Conservation (phyloP, 1,140 invertebrate genomes). For the Chymomyza costata region DNA sequence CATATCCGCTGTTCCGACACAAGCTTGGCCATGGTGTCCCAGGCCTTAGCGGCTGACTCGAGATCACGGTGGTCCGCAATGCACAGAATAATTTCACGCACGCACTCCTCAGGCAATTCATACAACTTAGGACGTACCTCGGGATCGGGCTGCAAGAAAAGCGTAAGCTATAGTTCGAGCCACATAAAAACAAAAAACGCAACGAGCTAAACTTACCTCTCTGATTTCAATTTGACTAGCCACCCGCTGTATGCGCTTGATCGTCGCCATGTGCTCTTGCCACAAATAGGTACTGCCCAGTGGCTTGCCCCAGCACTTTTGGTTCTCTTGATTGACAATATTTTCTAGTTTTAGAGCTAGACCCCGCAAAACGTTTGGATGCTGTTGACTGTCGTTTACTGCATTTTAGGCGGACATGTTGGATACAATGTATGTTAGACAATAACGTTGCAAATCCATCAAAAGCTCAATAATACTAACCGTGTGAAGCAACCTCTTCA, state of each 20-base stretch:
- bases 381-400: constrained; percentile 92
- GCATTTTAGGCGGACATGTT: too few species aligned
- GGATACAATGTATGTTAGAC: too few species aligned
- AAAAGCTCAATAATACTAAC: constrained; percentile 75
- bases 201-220: constrained; percentile 77
- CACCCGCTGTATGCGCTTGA: constrained; percentile 88
- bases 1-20: constrained; percentile 93
- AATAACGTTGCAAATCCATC: too few species aligned
- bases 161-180: constrained; percentile 11
- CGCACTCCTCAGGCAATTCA: constrained; percentile 94
- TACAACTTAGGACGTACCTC: constrained; percentile 89
- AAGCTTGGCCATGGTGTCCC: constrained; percentile 84
- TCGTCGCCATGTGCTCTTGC: constrained; percentile 89
- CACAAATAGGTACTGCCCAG: constrained; percentile 91
- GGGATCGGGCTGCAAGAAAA: constrained; percentile 83
- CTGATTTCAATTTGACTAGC: constrained; percentile 86
- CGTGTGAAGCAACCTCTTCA: constrained; percentile 94
- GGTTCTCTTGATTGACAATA: constrained; percentile 79
- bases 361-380: constrained; percentile 87
- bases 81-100: constrained; percentile 91
- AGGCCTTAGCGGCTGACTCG: constrained; percentile 79
- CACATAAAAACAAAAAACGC: not conserved
- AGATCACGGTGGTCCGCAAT: constrained; percentile 95
- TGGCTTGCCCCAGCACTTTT: constrained; percentile 89
- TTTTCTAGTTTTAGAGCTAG: constrained; percentile 85